Base-by-base conservation (phyloP, 2,888 invertebrate genomes). In the Cylloceria caligata region DNA sequence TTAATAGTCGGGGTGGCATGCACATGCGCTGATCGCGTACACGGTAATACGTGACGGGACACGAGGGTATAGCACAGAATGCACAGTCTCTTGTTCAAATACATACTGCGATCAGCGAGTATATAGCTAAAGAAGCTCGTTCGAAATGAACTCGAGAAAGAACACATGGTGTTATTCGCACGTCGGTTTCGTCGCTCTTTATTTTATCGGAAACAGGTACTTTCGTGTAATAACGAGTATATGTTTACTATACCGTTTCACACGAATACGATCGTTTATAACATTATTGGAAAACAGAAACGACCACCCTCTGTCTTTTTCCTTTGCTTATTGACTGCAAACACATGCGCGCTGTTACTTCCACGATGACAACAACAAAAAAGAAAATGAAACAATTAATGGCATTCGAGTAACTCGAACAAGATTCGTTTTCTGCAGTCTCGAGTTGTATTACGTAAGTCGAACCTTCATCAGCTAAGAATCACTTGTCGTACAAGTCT, bases 401-500 rank as follows among this genome's bases (percentile, higher is more conserved):
- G 65, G 7, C 57, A 36, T 57, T 65, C 16, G 21, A 21, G 52
- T 42, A 30, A 19, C 16, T 62, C 62, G 39, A 24, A 16, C 60
- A 24, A 62, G 62, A 64, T 76, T 62, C 24, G 36, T 52, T 77
- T 69, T 47, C 68, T 62, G 64, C 64, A 34, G 64, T 78, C 45
- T 72, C 19, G 4, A 55, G 42, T 67, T 60, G 45, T 62, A 80
- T 71, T 69, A 71, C 47, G 68, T 68, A 74, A 71, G 42, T 36
- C 57, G 80, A 68, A 36, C 68, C 39, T 36, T 47, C n/a, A 64
- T 36, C 30, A 68, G 65, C 69, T 55, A 75, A 71, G 34, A 71
- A 65, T 75, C 19, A 62, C 55, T 34, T 27, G 64, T 78, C 74
- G 64, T 74, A 71, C 64, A 74, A 78, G 69, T 67, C 39, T 42